These are phyloP conservation scores for Barnardius zonarius DNA, from an alignment of 2,113 vertebrate species.

Conservation along the genomic window DNA sequence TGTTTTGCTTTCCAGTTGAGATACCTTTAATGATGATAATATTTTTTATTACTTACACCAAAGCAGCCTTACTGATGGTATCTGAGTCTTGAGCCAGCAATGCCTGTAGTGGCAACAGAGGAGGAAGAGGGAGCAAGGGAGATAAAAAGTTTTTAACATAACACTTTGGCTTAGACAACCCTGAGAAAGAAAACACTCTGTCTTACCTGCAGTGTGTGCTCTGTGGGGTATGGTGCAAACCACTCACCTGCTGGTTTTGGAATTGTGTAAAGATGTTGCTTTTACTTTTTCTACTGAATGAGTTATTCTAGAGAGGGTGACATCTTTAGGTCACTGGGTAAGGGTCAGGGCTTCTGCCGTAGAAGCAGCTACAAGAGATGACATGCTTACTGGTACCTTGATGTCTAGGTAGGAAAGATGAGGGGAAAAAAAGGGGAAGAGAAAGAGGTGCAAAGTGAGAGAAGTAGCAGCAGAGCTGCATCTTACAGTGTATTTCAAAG, in stretches of 20 bases:
- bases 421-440: background rate
- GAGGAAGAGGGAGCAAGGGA: background rate
- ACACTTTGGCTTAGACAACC: background rate
- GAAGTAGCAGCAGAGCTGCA: background rate
- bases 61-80: background rate
- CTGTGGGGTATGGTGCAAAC: background rate
- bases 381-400: background rate
- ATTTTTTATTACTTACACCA: background rate
- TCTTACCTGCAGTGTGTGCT: background rate
- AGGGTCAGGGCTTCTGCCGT: background rate
- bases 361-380: background rate
- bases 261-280: fast-evolving
- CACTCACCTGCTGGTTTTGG: background rate
- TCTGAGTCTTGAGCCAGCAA: background rate
- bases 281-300: background rate
- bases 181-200: background rate
- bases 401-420: background rate
- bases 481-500: background rate
- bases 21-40: background rate
- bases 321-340: background rate
- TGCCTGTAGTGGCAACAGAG: background rate
- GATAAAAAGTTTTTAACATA: background rate
- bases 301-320: background rate
- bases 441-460: background rate
- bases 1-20: background rate